Conservation (phyloP, 2,113 vertebrate species). For the Rafetus swinhoei region DNA sequence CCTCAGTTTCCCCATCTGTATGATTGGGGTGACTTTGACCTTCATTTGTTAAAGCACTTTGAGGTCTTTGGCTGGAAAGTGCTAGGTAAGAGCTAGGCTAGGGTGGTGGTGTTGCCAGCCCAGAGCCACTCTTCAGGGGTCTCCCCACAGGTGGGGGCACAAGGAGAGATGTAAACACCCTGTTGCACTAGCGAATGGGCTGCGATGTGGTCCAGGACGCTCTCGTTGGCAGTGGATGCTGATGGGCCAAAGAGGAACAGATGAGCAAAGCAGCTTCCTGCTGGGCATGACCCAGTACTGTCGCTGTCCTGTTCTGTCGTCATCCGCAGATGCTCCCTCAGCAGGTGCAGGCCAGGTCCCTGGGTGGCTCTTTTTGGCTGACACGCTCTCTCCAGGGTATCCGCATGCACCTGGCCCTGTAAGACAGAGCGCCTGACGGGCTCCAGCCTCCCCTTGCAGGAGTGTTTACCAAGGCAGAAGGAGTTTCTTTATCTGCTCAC, state of each 20-base stretch:
- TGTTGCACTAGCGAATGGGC: background rate
- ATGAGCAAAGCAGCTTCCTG: background rate
- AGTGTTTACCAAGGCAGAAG: background rate
- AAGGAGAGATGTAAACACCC: background rate
- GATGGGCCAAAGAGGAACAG: background rate
- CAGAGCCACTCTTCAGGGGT: no score
- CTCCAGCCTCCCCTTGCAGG: background rate
- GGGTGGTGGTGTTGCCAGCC: no score
- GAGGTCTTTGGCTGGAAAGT: background rate
- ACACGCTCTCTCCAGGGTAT: background rate
- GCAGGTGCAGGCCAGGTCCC: background rate
- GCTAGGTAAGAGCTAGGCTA: background rate
- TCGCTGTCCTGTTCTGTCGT: background rate
- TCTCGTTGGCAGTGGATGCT: background rate
- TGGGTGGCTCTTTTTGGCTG: background rate
- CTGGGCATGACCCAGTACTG: fast-evolving
- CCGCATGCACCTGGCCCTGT: background rate
- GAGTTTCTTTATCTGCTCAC: background rate
- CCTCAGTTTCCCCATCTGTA: background rate
- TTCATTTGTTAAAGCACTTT: background rate
- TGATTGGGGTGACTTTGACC: background rate
- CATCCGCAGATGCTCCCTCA: background rate
- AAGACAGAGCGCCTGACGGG: background rate
- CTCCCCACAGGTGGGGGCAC: background rate
- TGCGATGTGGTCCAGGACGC: background rate